phyloP scores from a whole-genome alignment of 1,140 invertebrate genomes.

The Neuroterus valhalla region DNA sequence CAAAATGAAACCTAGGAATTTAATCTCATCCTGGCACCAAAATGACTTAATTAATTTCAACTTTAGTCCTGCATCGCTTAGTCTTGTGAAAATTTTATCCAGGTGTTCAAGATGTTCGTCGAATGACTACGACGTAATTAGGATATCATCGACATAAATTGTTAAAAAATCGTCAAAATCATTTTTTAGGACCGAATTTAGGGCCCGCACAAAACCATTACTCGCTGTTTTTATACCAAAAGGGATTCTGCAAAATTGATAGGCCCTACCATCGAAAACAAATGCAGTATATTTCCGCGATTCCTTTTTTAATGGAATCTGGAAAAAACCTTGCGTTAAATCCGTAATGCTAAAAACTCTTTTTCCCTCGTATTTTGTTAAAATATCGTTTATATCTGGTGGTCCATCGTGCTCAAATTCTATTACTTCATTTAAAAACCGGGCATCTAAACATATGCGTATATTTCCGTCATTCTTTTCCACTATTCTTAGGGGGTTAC shows the following conservation, averaged over 20 bases:
- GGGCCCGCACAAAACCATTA: not conserved
- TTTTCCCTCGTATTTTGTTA: too few species aligned
- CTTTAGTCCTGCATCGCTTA: not conserved
- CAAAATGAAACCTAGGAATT: conserved; percentile 48
- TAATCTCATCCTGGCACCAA: conserved; percentile 15
- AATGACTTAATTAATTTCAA: not conserved
- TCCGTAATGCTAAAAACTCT: not conserved
- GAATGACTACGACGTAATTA: not conserved
- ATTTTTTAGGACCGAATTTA: not conserved
- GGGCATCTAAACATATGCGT: too few species aligned
- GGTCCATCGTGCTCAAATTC: too few species aligned
- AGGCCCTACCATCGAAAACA: not conserved
- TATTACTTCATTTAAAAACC: too few species aligned
- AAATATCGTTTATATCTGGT: too few species aligned
- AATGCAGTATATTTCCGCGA: not conserved
- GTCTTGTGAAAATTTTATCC: not conserved
- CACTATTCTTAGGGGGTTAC: too few species aligned
- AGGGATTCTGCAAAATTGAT: conserved; percentile 20
- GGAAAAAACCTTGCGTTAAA: too few species aligned
- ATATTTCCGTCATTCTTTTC: too few species aligned
- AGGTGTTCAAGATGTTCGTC: not conserved
- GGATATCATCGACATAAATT: too few species aligned
- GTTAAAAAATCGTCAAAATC: not conserved
- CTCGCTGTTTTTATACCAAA: too few species aligned
- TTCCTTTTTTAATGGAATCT: too few species aligned